Evolutionary conservation across 2,113 vertebrate genomes (phyloP).

Genomic region (Otis tarda): DNA sequence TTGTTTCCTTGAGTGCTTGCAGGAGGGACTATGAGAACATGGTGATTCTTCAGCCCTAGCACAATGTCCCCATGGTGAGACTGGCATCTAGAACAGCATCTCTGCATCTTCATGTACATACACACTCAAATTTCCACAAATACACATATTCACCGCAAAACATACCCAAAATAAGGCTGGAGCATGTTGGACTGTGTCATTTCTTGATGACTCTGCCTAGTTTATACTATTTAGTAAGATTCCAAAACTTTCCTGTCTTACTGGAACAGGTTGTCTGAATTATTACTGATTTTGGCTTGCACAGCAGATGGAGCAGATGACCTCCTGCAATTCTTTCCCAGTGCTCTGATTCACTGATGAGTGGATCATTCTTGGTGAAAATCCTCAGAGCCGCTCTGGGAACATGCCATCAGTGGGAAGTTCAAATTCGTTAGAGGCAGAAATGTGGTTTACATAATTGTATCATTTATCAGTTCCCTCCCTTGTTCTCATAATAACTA

Average conservation of each 20-base stretch:
- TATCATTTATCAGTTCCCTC: neutral
- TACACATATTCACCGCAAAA: neutral
- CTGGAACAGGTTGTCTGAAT: neutral
- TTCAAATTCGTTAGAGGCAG: neutral
- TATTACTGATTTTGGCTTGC: constrained; percentile 8
- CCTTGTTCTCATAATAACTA: neutral
- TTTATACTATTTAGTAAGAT: neutral
- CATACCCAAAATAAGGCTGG: neutral
- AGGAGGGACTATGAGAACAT: neutral
- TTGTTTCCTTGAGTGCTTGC: neutral
- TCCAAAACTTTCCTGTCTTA: neutral
- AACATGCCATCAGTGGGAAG: neutral
- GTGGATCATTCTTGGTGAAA: neutral
- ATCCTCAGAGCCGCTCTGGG: neutral
- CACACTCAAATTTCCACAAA: neutral
- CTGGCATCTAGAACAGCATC: neutral
- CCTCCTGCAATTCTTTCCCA: neutral
- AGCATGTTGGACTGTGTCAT: neutral
- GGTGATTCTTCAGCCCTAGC: neutral
- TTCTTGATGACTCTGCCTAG: neutral
- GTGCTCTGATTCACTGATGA: constrained; percentile 7
- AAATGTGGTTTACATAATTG: neutral
- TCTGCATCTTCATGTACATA: neutral
- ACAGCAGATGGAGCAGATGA: neutral
- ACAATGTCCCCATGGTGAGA: neutral